Percentiles rank a stretch among this genome's conserved stretches.
Evolutionary conservation across 1,140 invertebrate species (phyloP).

Genomic region (Musca domestica): DNA sequence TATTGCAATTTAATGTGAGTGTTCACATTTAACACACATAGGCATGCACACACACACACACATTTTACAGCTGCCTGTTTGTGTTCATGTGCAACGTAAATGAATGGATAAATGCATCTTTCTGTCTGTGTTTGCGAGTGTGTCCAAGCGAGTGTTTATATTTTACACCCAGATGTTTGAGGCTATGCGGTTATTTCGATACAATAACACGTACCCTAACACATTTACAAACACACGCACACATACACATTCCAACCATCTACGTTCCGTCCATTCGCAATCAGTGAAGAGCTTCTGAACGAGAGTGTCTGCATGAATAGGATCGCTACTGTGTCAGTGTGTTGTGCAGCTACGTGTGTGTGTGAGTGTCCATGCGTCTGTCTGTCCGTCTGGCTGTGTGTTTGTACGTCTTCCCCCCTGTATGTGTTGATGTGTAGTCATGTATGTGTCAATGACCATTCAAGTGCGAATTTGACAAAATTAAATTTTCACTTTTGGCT

Average conservation of each 20-base stretch:
- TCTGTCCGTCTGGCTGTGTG: neutral
- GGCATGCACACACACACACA: neutral
- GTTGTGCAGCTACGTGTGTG: neutral
- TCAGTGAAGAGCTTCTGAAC: no score
- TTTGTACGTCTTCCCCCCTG: neutral
- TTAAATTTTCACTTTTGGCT: slow-evolving; percentile 18
- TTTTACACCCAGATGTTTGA: slow-evolving; percentile 21
- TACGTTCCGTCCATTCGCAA: no score
- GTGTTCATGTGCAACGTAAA: no score
- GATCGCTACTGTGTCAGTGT: neutral
- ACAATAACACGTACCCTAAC: neutral
- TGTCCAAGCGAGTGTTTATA: slow-evolving; percentile 1
- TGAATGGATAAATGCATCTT: no score
- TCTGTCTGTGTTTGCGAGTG: no score
- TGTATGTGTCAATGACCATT: slow-evolving; percentile 18
- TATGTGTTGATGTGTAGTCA: neutral
- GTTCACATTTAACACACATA: neutral
- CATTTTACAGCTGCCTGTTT: neutral
- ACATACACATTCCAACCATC: neutral
- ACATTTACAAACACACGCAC: neutral
- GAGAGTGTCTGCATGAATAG: neutral
- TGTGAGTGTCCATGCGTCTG: neutral
- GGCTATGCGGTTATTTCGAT: slow-evolving; percentile 9
- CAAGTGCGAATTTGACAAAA: slow-evolving; percentile 21
- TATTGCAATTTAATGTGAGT: slow-evolving; percentile 14